These are phyloP conservation scores for Cirrhinus mrigala DNA, from an alignment of 2,797 vertebrate species.

Conservation along the genomic window DNA sequence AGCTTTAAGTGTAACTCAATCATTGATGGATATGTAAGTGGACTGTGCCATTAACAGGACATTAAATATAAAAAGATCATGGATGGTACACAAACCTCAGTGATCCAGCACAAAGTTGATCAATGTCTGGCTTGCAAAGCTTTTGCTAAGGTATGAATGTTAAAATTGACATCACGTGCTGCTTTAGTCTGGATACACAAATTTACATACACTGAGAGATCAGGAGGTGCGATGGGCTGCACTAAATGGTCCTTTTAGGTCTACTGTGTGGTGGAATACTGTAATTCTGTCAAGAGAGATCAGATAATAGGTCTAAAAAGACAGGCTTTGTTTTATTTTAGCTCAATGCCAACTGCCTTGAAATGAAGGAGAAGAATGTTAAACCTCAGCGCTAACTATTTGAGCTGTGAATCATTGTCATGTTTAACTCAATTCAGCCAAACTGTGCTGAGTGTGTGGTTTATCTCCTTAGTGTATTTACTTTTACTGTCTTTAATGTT, in stretches of 20 bases:
- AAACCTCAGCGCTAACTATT: neutral
- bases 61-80: neutral
- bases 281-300: neutral
- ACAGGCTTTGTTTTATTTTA: neutral
- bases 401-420: constrained; percentile 11
- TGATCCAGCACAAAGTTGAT: neutral
- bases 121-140: neutral
- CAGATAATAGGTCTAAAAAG: neutral
- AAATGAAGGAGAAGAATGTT: neutral
- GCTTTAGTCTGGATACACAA: neutral
- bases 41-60: constrained; percentile 46
- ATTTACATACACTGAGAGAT: neutral
- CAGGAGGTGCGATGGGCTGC: neutral
- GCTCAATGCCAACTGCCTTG: neutral
- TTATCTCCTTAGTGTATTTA: neutral
- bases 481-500: neutral
- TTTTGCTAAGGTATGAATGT: neutral
- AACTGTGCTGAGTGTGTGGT: neutral
- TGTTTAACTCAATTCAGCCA: neutral
- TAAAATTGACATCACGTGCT: neutral
- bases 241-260: neutral
- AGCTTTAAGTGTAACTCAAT: neutral
- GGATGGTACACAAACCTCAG: constrained; percentile 3
- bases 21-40: constrained; percentile 11
- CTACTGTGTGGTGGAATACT: constrained; percentile 7